Conservation (phyloP, 1,140 invertebrate species). For the Andrena cerasifolii region DNA sequence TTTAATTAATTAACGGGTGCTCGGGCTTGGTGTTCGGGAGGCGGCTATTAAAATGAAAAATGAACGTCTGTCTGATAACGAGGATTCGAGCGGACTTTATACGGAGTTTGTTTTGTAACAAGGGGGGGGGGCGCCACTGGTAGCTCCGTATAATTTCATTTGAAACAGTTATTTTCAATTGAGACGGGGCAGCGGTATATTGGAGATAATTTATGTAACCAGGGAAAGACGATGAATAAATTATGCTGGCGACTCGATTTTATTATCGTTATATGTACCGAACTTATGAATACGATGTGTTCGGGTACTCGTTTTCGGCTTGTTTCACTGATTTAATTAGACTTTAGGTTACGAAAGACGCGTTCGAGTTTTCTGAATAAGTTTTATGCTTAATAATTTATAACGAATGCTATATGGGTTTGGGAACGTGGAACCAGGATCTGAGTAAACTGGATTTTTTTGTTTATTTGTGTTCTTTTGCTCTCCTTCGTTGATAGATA, state of each 20-base stretch:
- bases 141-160: slow-evolving; percentile 24
- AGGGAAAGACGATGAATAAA: slow-evolving; percentile 9
- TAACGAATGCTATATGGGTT: too few species aligned
- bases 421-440: too few species aligned
- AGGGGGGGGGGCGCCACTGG: neutral
- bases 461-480: too few species aligned
- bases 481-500: too few species aligned
- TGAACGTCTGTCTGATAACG: slow-evolving; percentile 49
- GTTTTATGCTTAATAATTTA: too few species aligned
- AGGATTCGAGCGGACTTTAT: slow-evolving; percentile 47
- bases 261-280: slow-evolving; percentile 9
- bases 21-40: slow-evolving; percentile 7
- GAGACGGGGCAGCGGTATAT: neutral
- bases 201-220: neutral
- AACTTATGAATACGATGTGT: neutral
- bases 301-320: slow-evolving; percentile 24
- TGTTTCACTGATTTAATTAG: slow-evolving; percentile 33
- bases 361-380: too few species aligned
- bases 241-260: slow-evolving; percentile 2
- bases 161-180: slow-evolving; percentile 20
- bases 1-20: slow-evolving; percentile 64
- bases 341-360: slow-evolving; percentile 6
- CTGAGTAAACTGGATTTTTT: too few species aligned
- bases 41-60: slow-evolving; percentile 59
- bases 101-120: slow-evolving; percentile 25